Base-by-base conservation (phyloP, 2,113 vertebrate species). In the Gnathonemus echidnorhynchus region DNA sequence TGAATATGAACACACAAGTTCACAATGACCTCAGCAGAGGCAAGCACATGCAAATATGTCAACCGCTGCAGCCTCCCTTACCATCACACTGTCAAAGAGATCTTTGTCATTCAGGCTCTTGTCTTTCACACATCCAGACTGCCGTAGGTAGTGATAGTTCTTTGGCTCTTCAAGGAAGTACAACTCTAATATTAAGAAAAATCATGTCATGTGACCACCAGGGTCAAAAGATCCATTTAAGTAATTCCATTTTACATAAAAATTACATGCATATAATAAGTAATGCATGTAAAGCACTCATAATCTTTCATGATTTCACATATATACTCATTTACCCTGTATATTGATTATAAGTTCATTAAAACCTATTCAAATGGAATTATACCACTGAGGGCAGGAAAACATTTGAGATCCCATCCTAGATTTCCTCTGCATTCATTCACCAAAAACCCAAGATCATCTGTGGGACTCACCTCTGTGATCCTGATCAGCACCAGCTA, bases 21-120 rank as follows among this genome's bases (percentile, higher is more conserved):
- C 80, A 24, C 5, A 27, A 19, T 6, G 11, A 87, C 74, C 15
- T 42, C 15, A 87, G 27, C 21, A 52, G n/a, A 35, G 27, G 49
- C 21, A 24, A 85, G 45, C 83, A 24, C 24, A 42, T 85, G 45
- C 83, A 48, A 48, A 46, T 9, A 19, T 52, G 13, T 87, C 24
- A 19, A 13, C 24, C 31, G 4, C 27, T 87, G 48, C 42, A 77
- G 66, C 6, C 24, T 6, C 21, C 39, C 95, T 95, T 90, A 98
- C 98, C 98, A 97, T 97, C 88, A 98, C 97, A 66, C 97, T 98
- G 91, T 96, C 95, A 91, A 96, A 98, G 92, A 97, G 95, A 84
- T 96, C 95, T 91, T 92, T 93, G 52, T 98, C 97, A 88, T 98
- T 96, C 88, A 97, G 94, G 90, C 96, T 97, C 92, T 97, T 96